Evolutionary conservation across 1,140 invertebrate genomes (phyloP), one percentile per base, ranked within the genome.

Genomic region (Plutomurus gul): DNA sequence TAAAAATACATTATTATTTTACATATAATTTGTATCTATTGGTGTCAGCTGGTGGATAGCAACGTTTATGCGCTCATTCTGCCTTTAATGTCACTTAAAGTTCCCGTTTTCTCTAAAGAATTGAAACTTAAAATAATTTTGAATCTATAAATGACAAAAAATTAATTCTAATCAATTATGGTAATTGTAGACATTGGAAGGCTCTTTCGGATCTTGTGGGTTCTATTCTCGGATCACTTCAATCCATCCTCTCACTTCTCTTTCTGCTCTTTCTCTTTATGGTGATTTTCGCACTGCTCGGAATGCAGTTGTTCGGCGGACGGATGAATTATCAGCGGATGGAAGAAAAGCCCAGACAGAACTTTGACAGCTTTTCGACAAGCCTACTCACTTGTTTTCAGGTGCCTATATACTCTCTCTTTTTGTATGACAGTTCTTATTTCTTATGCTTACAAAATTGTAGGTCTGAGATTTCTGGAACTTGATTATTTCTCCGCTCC

Each of bases 311-410:
- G 20, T 82, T 84, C 30, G 83, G 83, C 16, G 83, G 83, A 16
- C 82, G 75, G 47, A 83, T 84, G 47, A 51, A 78, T 40, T 47
- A 72, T 77, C 60, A 77, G 16, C 71, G 36, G 1, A 74, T 22
- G 20, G 43, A 77, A n/a, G 70, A 77, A 43, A 77, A 76, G 70
- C 71, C 46, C 0, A 25, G 49, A 40, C 73, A 76, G 33, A 76
- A 75, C 33, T 75, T 75, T 46, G 65, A 76, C 88, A 95, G 94
- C 82, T 99, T 99, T 87, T 96, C 96, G 90, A 96, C 98, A 86
- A 96, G 96, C 85, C 88, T 99, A 84, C 89, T 99, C 56, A 99
- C 98, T 51, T 97, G 99, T 4, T 99, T 99, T 90, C 97, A 99
- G 91, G 96, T 96, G 4, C 6, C n/a, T n/a, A n/a, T n/a, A n/a